Conservation (phyloP, 2,113 vertebrate genomes). For the Mus musculus region DNA sequence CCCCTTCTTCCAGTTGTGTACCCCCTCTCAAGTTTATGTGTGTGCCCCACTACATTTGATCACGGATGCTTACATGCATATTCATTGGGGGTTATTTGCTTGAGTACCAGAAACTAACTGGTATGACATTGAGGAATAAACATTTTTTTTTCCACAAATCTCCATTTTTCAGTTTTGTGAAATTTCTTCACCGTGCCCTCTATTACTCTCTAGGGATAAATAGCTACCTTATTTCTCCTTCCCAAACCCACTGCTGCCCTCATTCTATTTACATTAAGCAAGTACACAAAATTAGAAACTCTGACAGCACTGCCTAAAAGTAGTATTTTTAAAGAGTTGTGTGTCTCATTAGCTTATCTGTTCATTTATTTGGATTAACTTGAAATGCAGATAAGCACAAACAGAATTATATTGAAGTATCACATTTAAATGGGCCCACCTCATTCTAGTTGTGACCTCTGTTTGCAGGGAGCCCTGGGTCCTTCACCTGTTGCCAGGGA, state of each 20-base stretch:
- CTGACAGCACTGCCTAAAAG: not conserved
- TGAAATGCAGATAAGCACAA: not conserved
- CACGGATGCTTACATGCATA: not conserved
- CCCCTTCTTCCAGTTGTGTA: not conserved
- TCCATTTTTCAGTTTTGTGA: not conserved
- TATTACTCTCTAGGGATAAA: not conserved
- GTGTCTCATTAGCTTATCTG: not conserved
- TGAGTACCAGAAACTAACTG: not conserved
- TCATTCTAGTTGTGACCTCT: not conserved
- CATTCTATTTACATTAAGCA: not conserved
- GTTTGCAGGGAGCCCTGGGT: not conserved
- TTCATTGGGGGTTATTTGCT: not conserved
- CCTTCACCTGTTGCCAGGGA: constrained; percentile 45
- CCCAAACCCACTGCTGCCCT: not conserved
- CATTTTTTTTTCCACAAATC: not conserved
- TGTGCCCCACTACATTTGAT: not conserved
- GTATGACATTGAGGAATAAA: not conserved
- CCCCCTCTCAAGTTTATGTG: not conserved
- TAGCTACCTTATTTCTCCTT: not conserved
- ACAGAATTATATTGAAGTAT: not conserved
- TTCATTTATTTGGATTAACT: not conserved
- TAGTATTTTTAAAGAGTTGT: not conserved
- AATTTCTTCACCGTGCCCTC: not conserved
- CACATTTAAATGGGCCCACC: not conserved
- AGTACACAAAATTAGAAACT: constrained; percentile 4